These are phyloP conservation scores for Holcopasites calliopsidis DNA, from an alignment of 1,140 invertebrate genomes.

Conservation along the genomic window DNA sequence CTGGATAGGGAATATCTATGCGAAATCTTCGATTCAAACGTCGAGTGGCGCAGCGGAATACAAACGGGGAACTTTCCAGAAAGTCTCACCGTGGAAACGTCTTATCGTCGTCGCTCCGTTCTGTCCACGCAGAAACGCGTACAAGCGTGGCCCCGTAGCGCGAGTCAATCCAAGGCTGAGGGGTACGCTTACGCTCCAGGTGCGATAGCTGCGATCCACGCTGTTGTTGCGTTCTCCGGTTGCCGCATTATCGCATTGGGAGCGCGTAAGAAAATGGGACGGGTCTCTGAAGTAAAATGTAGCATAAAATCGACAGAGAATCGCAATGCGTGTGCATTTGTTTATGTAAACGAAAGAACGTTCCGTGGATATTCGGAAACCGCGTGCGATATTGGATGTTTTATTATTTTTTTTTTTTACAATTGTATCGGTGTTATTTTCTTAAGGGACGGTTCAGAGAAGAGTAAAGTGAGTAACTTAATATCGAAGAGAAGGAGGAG, in stretches of 20 bases:
- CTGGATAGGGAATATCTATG: no score
- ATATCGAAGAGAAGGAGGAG: no score
- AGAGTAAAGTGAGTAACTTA: no score
- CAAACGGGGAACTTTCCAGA: neutral
- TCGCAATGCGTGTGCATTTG: no score
- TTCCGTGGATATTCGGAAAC: no score
- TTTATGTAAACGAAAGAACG: no score
- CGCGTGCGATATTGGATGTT: no score
- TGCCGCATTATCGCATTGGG: neutral
- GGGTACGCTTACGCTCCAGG: conserved; percentile 30
- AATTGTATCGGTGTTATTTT: no score
- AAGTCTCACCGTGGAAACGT: neutral
- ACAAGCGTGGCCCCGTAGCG: conserved; percentile 9
- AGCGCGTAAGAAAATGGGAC: neutral
- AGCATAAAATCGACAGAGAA: neutral
- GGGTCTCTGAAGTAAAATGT: neutral
- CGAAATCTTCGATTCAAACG: neutral
- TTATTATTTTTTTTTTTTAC: no score
- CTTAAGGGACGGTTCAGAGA: no score
- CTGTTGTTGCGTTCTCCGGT: no score
- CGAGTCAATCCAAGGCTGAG: conserved; percentile 34
- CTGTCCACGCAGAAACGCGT: conserved; percentile 38
- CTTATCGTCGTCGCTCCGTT: conserved; percentile 24
- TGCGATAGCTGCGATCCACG: conserved; percentile 23
- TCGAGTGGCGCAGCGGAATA: no score